Conservation (phyloP, 1,140 invertebrate species). For the Pogonomyrmex barbatus region DNA sequence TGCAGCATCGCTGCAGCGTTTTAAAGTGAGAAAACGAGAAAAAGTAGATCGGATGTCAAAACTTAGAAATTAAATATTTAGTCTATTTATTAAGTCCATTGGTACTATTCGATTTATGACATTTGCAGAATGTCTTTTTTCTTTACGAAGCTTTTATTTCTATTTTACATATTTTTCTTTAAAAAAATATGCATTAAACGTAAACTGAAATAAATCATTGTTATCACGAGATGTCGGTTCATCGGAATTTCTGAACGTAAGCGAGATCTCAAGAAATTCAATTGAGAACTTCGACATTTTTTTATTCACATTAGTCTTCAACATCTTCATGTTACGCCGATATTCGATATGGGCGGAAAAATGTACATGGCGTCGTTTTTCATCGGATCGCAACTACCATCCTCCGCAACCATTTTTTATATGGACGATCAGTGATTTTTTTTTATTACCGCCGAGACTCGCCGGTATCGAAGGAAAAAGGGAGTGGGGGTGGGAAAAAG, state of each 20-base stretch:
- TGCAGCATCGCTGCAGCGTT: not conserved
- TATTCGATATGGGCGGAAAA: not conserved
- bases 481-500: conserved; percentile 24
- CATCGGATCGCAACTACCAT: conserved; percentile 1
- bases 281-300: conserved; percentile 11
- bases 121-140: too few species aligned
- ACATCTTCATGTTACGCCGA: not conserved
- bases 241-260: not conserved
- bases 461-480: conserved; percentile 20
- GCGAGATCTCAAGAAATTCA: conserved; percentile 1
- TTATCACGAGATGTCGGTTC: not conserved
- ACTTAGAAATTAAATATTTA: conserved; percentile 4
- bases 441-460: conserved; percentile 43
- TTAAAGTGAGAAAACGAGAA: not conserved
- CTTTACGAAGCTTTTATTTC: not conserved
- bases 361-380: conserved; percentile 37
- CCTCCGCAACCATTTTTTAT: conserved; percentile 50
- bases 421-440: conserved; percentile 56
- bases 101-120: not conserved
- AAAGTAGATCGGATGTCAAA: conserved; percentile 15
- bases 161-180: not conserved
- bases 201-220: not conserved
- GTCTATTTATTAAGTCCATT: not conserved
- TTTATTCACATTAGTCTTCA: not conserved
- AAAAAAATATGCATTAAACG: not conserved